Percentiles rank a stretch among this genome's conserved stretches.
Evolutionary conservation across 2,888 invertebrate species (phyloP).

Genomic region (Eupithecia subfuscata): DNA sequence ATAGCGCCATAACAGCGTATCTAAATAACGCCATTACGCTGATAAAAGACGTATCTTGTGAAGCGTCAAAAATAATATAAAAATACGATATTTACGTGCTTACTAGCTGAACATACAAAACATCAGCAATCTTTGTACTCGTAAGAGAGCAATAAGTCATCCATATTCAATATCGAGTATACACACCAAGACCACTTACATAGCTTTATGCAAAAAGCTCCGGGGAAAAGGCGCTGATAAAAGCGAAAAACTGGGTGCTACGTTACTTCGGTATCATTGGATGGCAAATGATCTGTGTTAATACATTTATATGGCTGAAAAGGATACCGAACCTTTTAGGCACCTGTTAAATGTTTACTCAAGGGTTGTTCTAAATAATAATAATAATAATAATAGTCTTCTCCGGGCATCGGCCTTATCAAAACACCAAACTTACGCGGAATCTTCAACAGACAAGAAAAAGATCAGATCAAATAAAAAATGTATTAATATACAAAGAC

Average conservation of each 20-base stretch:
- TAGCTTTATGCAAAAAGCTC: constrained; percentile 58
- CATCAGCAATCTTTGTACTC: constrained; percentile 31
- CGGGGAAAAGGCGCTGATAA: constrained; percentile 60
- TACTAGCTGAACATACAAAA: constrained; percentile 33
- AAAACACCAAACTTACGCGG: background rate
- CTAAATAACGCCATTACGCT: constrained; percentile 24
- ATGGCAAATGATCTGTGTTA: constrained; percentile 75
- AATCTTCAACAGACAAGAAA: background rate
- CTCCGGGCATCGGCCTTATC: background rate
- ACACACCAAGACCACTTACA: constrained; percentile 52
- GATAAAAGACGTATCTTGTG: constrained; percentile 19
- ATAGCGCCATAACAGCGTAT: background rate
- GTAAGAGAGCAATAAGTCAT: constrained; percentile 43
- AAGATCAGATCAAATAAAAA: background rate
- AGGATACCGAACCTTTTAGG: constrained; percentile 59
- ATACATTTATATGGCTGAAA: constrained; percentile 67
- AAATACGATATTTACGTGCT: constrained; percentile 30
- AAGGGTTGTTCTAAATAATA: background rate
- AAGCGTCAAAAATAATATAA: constrained; percentile 29
- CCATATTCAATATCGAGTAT: constrained; percentile 42
- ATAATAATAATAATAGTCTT: background rate
- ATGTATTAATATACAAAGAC: background rate
- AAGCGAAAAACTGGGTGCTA: constrained; percentile 57
- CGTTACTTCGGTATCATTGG: constrained; percentile 77
- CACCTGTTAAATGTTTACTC: constrained; percentile 60